Conservation (phyloP, 2,888 invertebrate genomes). For the Geotrupes spiniger region DNA sequence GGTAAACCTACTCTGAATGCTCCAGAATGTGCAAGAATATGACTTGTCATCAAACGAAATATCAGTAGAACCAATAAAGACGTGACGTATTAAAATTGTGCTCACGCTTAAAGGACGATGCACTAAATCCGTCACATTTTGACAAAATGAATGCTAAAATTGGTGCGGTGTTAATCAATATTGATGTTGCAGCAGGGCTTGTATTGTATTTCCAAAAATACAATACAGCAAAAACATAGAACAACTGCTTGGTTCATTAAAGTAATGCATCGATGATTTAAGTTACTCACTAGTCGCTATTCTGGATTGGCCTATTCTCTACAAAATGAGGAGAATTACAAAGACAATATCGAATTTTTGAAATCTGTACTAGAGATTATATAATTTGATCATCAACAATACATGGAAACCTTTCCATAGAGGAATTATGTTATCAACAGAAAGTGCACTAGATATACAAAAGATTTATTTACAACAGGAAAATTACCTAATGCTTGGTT, state of each 20-base stretch:
- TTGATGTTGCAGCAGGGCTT: slow-evolving; percentile 1
- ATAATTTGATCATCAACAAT: slow-evolving; percentile 1
- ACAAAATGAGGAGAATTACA: not conserved
- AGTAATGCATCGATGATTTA: not conserved
- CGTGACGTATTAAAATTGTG: too few relatives aligned
- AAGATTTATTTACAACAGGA: too few relatives aligned
- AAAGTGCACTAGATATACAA: too few relatives aligned
- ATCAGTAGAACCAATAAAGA: not conserved
- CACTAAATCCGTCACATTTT: too few relatives aligned
- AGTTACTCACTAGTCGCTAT: not conserved
- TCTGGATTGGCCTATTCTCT: slow-evolving; percentile 1
- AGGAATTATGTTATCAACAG: too few relatives aligned
- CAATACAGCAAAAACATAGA: not conserved
- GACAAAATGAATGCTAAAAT: slow-evolving; percentile 1
- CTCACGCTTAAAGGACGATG: too few relatives aligned
- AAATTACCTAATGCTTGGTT: not conserved
- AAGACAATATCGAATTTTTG: not conserved
- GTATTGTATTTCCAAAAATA: slow-evolving; percentile 1
- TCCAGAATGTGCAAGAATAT: not conserved
- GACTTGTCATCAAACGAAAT: not conserved
- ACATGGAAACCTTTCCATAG: not conserved
- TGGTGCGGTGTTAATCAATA: not conserved
- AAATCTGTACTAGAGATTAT: not conserved
- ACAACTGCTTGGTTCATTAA: not conserved
- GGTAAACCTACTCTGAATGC: slow-evolving; percentile 2